A percentile compares a stretch with the other conserved stretches of the same genome.
Conservation (phyloP, 2,797 vertebrate species). For the Champsocephalus esox region DNA sequence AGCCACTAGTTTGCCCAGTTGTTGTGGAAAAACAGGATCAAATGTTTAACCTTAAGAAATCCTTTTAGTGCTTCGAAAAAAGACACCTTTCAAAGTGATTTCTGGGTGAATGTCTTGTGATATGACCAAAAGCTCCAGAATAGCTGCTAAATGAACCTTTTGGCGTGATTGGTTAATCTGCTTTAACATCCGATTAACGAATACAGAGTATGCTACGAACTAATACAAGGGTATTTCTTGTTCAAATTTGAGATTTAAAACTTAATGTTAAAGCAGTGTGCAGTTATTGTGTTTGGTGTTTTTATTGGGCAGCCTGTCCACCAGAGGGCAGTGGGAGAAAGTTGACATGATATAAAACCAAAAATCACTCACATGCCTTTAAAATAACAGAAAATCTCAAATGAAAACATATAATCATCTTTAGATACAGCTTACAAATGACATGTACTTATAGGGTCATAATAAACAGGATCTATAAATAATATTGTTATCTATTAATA, state of each 20-base stretch:
- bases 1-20: not conserved
- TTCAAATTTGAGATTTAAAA: not conserved
- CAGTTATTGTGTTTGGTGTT: not conserved
- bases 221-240: not conserved
- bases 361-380: slow-evolving; percentile 2
- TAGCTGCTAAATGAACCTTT: not conserved
- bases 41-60: not conserved
- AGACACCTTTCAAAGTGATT: not conserved
- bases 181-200: not conserved
- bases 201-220: not conserved
- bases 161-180: not conserved
- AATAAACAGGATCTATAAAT: not conserved
- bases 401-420: not conserved
- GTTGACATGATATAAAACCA: not conserved
- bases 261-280: not conserved
- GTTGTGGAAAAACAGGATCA: not conserved
- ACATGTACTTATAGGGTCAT: not conserved
- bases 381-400: not conserved
- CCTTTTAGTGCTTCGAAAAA: not conserved
- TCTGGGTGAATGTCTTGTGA: not conserved
- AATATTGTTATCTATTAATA: not conserved
- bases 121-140: not conserved
- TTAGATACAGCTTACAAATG: not conserved
- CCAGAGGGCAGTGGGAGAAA: slow-evolving; percentile 50
- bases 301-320: slow-evolving; percentile 27